Base-by-base conservation (phyloP, 2,113 vertebrate genomes). In the Chaetorhynchus papuensis region DNA sequence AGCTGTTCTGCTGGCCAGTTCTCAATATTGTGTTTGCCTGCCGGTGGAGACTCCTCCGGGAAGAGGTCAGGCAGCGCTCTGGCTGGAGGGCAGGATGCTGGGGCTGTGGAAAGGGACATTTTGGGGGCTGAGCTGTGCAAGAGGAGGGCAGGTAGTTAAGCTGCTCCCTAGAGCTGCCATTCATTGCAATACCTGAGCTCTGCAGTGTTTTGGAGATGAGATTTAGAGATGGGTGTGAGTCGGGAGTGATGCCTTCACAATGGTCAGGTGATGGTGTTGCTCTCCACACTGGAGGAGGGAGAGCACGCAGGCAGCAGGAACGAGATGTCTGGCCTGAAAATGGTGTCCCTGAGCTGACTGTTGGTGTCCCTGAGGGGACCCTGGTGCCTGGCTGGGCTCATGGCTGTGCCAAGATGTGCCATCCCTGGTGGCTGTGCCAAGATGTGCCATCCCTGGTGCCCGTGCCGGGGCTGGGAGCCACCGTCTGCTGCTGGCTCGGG, bases 21-120 rank as follows among this genome's bases (percentile, higher is more conserved):
- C 98, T 21, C 98, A 98, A 47, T 98, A 0, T 98, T 98, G 2
- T 98, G 98, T 26, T 98, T 96, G 0, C 98, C 98, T 26, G 98
- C 98, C 18, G 98, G 98, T 96, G 98, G 98, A 91, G 98, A 98
- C 92, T 99, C 97, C 37, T 98, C 97, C 4, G 97, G 98, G 98
- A 97, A 98, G 98, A 98, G 97, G 98, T 98, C 91, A 23, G 24
- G 50, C 57, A 80, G 19, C 0, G 1, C 49, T 89, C 11, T 2
- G 7, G 16, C 21, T 52, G 1, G 2, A 53, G 24, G 21, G 18
- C 2, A 1, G 1, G 2, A 0, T 47, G 21, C 1, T 49, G 16
- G 45, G 30, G 12, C 61, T 76, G 35, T 13, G 16, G 37, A 63
- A 23, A 22, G 50, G 52, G 45, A 13, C 5, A 1, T 39, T 44